Evolutionary conservation across 1,140 invertebrate genomes (phyloP).

Genomic region (Megalonaias nervosa): DNA sequence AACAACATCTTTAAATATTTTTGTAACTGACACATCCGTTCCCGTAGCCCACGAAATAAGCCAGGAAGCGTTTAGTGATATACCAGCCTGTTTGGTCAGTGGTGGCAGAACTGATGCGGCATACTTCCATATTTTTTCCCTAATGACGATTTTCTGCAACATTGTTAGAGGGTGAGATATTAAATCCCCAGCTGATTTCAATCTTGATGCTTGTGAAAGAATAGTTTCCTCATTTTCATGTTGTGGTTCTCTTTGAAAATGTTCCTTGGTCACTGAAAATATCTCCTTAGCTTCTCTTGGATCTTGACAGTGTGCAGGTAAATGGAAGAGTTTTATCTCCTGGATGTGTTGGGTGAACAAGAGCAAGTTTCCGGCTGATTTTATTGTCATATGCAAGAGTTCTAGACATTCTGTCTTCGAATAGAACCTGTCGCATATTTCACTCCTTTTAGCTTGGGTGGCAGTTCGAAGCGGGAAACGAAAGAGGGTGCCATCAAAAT

Average conservation of each 20-base stretch:
- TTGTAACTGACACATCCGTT: slow-evolving; percentile 1
- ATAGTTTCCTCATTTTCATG: not conserved
- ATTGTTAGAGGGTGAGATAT: not conserved
- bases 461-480: slow-evolving; percentile 53
- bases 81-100: not conserved
- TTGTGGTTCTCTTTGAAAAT: slow-evolving; percentile 6
- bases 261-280: not conserved
- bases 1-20: slow-evolving; percentile 3
- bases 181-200: not conserved
- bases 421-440: slow-evolving; percentile 49
- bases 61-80: not conserved
- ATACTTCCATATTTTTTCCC: not conserved
- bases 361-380: slow-evolving; percentile 41
- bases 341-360: slow-evolving; percentile 56
- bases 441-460: slow-evolving; percentile 45
- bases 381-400: slow-evolving; percentile 40
- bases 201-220: not conserved
- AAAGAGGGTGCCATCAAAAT: slow-evolving; percentile 52
- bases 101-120: not conserved
- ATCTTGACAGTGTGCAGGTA: slow-evolving; percentile 19
- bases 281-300: slow-evolving; percentile 6
- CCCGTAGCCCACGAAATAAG: slow-evolving; percentile 13
- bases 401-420: slow-evolving; percentile 35
- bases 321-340: slow-evolving; percentile 43
- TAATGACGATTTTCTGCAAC: not conserved